Percentiles rank a stretch among this genome's conserved stretches.
phyloP scores from a whole-genome alignment of 2,113 vertebrate genomes.

The Apaloderma vittatum region DNA sequence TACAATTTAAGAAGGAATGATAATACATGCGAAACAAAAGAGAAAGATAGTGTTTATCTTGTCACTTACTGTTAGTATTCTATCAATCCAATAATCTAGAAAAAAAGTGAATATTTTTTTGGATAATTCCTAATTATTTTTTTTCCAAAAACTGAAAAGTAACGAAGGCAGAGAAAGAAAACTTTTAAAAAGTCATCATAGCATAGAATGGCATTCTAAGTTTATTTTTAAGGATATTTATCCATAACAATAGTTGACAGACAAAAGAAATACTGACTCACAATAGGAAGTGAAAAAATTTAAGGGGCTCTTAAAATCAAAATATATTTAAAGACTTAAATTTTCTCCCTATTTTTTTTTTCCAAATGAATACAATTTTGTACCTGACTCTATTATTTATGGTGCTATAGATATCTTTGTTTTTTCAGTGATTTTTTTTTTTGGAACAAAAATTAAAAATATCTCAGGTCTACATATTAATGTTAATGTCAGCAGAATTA shows the following conservation, averaged over 20 bases:
- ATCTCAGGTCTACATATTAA: neutral
- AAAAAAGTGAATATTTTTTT: neutral
- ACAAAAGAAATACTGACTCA: neutral
- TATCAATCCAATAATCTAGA: neutral
- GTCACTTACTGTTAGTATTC: neutral
- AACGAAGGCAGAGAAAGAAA: neutral
- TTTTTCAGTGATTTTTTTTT: neutral
- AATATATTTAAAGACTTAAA: neutral
- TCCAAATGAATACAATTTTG: fast-evolving
- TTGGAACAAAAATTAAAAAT: neutral
- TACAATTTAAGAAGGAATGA: neutral
- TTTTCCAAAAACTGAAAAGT: neutral
- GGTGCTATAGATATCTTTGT: neutral
- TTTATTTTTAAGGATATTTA: neutral
- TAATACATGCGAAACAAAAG: too few relatives aligned
- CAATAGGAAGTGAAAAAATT: neutral
- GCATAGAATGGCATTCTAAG: neutral
- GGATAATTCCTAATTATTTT: neutral
- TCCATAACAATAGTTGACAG: neutral
- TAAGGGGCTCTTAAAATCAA: neutral
- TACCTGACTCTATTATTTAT: neutral
- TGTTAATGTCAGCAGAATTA: neutral
- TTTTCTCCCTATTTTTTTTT: neutral
- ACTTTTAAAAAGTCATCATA: neutral
- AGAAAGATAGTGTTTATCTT: neutral